Base-by-base conservation (phyloP, 92 coral and sea anemone species). In the Muricea muricata region DNA sequence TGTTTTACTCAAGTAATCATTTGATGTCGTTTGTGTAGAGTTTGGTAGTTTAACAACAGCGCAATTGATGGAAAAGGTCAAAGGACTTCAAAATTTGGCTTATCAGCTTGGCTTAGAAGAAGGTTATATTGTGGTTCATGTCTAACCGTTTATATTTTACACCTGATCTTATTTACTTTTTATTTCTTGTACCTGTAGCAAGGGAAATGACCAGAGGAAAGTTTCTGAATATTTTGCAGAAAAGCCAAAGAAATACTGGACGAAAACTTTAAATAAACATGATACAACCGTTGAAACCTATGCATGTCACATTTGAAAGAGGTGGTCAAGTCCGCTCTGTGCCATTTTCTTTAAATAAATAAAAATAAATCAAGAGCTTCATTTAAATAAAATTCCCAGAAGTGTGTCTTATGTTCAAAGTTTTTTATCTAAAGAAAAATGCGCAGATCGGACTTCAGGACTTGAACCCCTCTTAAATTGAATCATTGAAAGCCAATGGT, bases 171-270 rank as follows among this genome's bases (percentile, higher is more conserved):
- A 21, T 0, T 14, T 39, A 6, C 13, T 11, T 28, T 71, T 0
- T 1, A 9, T 71, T 71, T 40, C 10, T 41, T 41, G 26, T 26
- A 95, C 28, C 28, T 1, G 26, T 26, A 95, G 98, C 98, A 15
- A 87, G 98, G 68, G 98, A 95, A 88, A 95, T 95, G 98, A 95
- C 98, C 28, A 87, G 98, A 87, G 98, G 98, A 14, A 93, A 92
- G 78, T 95, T 95, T 82, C 82, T 95, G 17, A 95, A 90, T 89
- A 95, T 95, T 70, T 89, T 95, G 81, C 97, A 95, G 75, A 95
- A 94, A 79, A 92, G 91, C 42, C 88, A 87, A 35, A 48, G 80
- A 52, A 75, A 75, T 52, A 75, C 80, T 25, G 65, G 80, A 50
- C 28, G 65, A 47, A 75, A 75, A 52, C 80, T 24, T 52, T 73